phyloP scores from a whole-genome alignment of 2,888 invertebrate genomes.

The Esperia sulphurella region DNA sequence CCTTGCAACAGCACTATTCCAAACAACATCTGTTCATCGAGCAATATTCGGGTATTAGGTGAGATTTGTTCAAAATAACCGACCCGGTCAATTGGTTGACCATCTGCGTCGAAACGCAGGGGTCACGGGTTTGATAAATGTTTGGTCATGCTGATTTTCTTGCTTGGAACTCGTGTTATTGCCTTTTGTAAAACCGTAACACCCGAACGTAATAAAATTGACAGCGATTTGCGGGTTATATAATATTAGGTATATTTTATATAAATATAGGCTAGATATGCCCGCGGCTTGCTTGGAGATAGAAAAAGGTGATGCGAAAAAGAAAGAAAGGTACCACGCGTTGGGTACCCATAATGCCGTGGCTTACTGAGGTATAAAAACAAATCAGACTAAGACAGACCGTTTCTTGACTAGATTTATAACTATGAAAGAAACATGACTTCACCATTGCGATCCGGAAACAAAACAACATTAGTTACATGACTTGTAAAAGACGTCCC shows the following conservation, averaged over 20 bases:
- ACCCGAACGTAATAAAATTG: constrained; percentile 15
- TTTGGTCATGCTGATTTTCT: constrained; percentile 42
- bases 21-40: constrained; percentile 22
- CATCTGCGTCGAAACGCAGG: constrained; percentile 50
- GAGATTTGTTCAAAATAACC: constrained; percentile 53
- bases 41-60: constrained; percentile 54
- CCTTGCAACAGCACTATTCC: constrained; percentile 5
- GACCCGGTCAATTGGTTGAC: constrained; percentile 64
- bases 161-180: constrained; percentile 13
- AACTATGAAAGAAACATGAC: no score
- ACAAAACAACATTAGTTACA: no score
- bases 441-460: no score
- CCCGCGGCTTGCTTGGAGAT: no score
- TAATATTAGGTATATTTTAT: not conserved
- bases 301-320: no score
- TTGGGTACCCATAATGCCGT: no score
- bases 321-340: no score
- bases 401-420: no score
- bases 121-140: constrained; percentile 35
- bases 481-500: no score
- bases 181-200: constrained; percentile 9
- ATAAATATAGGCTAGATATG: not conserved
- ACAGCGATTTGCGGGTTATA: constrained; percentile 9
- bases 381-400: no score
- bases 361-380: no score